Evolutionary conservation across 2,797 vertebrate species (phyloP), one percentile per base, ranked within the genome.

Genomic region (Lateolabrax maculatus): DNA sequence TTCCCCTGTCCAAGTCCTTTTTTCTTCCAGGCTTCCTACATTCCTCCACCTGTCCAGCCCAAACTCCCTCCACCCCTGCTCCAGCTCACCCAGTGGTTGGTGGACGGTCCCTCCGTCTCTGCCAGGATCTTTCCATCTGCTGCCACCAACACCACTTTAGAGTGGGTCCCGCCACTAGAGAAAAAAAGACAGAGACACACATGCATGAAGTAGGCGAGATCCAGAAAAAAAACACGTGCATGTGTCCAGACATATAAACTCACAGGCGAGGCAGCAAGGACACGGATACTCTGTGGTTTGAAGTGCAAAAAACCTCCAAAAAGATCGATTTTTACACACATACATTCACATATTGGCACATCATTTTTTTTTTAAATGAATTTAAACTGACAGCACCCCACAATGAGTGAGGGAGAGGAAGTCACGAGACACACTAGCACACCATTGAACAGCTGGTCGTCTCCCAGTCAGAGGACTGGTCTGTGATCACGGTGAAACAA

Each of bases 61-160:
- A 34, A 25, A 61, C 37, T 60, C 21, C 12, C n/a, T 48, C 51
- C 29, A 48, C 12, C 21, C 31, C 18, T 44, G 1, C 3, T 25
- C 39, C 21, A 9, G 18, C 93, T 94, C 89, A 99, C 98, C 98
- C 98, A 99, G 91, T 99, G 98, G 89, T 99, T 99, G 55, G 97
- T 97, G 86, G 94, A 96, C 3, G 96, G 95, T 60, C 98, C 98
- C 34, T 95, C 93, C 0, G 91, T 93, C 94, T 97, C 95, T 4
- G 96, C 94, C 87, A 98, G 85, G 81, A 98, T 90, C 51, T 81
- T 83, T 18, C 98, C 98, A 91, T 96, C 91, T 43, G 85, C 94
- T 1, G 96, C 90, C 48, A 99, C 87, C 86, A 99, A 66, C 66
- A 98, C 90, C 2, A 92, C 97, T 80, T 92, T 97, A 72, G 98